These are phyloP conservation scores for Drosophila grimshawi DNA, from an alignment of 1,140 invertebrate species.

Conservation along the genomic window DNA sequence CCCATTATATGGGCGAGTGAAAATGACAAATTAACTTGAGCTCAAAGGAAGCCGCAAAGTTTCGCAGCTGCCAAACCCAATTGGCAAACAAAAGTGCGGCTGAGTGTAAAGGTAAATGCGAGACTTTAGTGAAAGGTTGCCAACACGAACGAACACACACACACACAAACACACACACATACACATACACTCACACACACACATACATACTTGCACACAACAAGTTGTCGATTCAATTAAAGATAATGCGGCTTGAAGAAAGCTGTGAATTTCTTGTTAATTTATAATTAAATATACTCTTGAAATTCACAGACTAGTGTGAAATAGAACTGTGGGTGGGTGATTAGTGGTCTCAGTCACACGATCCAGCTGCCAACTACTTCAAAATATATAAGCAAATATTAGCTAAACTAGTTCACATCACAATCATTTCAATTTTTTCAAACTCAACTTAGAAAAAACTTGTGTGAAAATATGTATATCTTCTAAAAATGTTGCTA, in stretches of 20 bases:
- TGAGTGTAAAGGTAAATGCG: slow-evolving; percentile 54
- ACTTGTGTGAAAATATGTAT: neutral
- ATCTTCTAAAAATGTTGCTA: neutral
- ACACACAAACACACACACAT: slow-evolving; percentile 1
- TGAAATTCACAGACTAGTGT: slow-evolving; percentile 30
- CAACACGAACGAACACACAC: slow-evolving; percentile 4
- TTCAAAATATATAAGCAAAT: neutral
- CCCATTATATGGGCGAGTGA: slow-evolving; percentile 77
- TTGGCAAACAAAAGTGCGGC: slow-evolving; percentile 55
- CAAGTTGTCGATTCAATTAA: slow-evolving; percentile 44
- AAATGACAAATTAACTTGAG: slow-evolving; percentile 80
- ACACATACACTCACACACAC: neutral
- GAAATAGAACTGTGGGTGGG: slow-evolving; percentile 10
- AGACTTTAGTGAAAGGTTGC: slow-evolving; percentile 49
- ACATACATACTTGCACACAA: slow-evolving; percentile 1
- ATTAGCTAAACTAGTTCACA: neutral
- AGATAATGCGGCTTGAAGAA: slow-evolving; percentile 45
- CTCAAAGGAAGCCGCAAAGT: slow-evolving; percentile 51
- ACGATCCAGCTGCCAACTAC: neutral
- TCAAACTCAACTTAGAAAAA: neutral
- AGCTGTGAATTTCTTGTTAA: slow-evolving; percentile 39
- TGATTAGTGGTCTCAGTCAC: neutral
- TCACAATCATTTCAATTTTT: neutral
- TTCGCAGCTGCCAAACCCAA: slow-evolving; percentile 55
- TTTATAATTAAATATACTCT: slow-evolving; percentile 36